These are phyloP conservation scores for Glandiceps talaboti DNA, from an alignment of 53 echinoderm and acorn worm species.

Conservation along the genomic window DNA sequence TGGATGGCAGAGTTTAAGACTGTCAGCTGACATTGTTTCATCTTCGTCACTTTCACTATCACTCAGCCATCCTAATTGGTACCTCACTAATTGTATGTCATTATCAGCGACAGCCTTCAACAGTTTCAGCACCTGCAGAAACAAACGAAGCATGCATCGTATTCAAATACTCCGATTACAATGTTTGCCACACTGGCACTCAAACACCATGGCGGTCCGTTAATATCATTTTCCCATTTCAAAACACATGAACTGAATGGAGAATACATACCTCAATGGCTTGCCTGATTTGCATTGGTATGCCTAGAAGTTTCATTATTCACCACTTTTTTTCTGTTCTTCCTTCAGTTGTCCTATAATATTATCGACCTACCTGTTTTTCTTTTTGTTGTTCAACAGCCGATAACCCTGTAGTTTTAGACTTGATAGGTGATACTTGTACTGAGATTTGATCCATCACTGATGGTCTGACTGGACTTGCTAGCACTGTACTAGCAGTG, in stretches of 20 bases:
- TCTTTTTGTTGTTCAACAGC: neutral
- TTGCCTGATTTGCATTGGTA: no score
- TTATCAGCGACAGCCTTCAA: conserved; percentile 74
- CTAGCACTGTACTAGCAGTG: neutral
- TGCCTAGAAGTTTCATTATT: no score
- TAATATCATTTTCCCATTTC: no score
- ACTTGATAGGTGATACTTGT: neutral
- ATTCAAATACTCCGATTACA: no score
- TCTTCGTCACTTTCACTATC: conserved; percentile 65
- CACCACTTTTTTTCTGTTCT: no score
- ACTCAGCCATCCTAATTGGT: conserved; percentile 89
- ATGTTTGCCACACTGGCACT: no score
- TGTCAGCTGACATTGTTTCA: conserved; percentile 30
- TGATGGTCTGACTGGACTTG: neutral
- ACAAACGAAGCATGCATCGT: no score
- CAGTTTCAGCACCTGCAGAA: conserved; percentile 87
- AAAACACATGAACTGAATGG: no score
- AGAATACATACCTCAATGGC: no score
- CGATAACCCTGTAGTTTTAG: neutral
- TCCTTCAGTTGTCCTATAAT: no score
- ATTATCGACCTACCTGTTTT: neutral
- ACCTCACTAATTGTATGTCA: conserved; percentile 78
- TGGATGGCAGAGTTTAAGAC: conserved; percentile 73
- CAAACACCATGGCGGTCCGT: no score
- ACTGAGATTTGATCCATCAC: neutral